These are phyloP conservation scores for Chaetodon auriga DNA, from an alignment of 2,113 vertebrate species.

Conservation along the genomic window DNA sequence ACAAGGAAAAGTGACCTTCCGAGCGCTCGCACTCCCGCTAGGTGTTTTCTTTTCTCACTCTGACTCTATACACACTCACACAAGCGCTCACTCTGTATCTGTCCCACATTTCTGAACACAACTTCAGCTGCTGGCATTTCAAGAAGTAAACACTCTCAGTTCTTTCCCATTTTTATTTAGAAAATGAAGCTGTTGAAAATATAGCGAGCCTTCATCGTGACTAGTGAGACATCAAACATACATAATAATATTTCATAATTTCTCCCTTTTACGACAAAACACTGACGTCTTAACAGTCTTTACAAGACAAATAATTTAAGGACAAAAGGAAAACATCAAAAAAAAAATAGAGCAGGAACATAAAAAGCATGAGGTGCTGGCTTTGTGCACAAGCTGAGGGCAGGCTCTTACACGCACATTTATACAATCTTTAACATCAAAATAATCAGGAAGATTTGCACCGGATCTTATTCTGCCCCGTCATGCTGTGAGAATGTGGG, in stretches of 20 bases:
- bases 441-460: slow-evolving; percentile 40
- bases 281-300: slow-evolving; percentile 83
- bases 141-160: neutral
- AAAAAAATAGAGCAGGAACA: slow-evolving; percentile 3
- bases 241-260: slow-evolving; percentile 34
- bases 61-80: neutral
- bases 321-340: slow-evolving; percentile 51
- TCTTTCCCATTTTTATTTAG: slow-evolving; percentile 64
- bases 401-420: slow-evolving; percentile 30
- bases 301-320: slow-evolving; percentile 94
- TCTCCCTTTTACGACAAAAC: slow-evolving; percentile 83
- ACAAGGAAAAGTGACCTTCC: slow-evolving; percentile 39
- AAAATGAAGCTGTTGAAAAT: slow-evolving; percentile 65
- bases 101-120: slow-evolving; percentile 8
- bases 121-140: neutral
- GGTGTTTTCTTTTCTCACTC: slow-evolving; percentile 47
- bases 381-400: slow-evolving; percentile 37
- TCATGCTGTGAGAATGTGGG: slow-evolving; percentile 20
- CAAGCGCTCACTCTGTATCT: neutral
- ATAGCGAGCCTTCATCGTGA: slow-evolving; percentile 39
- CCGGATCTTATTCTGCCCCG: neutral
- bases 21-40: neutral
- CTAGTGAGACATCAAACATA: slow-evolving; percentile 41
- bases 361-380: slow-evolving; percentile 26
- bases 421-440: slow-evolving; percentile 50